Evolutionary conservation across 2,113 vertebrate genomes (phyloP), one percentile per base, ranked within the genome.

Genomic region (Zosterops pallidus): DNA sequence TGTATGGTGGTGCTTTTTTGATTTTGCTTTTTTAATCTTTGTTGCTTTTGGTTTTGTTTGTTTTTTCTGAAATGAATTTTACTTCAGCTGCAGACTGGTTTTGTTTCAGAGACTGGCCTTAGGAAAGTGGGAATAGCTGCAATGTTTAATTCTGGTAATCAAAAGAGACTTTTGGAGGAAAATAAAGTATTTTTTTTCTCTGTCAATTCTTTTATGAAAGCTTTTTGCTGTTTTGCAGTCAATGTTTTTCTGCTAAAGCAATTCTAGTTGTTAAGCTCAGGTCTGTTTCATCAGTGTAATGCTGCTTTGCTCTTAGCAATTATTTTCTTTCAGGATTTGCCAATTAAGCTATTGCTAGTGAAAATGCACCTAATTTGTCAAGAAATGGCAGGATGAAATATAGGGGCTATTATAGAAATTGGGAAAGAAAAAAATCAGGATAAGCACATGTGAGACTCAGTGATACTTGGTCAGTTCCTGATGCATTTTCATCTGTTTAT

Each of bases 301-400:
- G 53, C 91, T 77, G 70, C 55, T 95, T 91, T 83, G 59, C 74
- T 91, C 41, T 65, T 80, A 91, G 75, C 89, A 88, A 92, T 95
- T 95, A 87, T 83, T 95, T 96, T 90, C 75, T 94, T 83, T 91
- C 56, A 70, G 50, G 67, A 35, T 91, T 94, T 96, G 67, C 87
- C 93, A 95, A 44, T 94, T 94, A 96, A 95, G 78, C 70, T 79
- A 39, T 44, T 22, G 33, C 63, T 90, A 52, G 67, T 83, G 63
- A 94, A 95, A 94, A 87, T 65, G 68, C 71, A 74, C 86, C 79
- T 95, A 87, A 94, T 94, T 94, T 95, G 69, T 94, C 78, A 87
- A 87, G 67, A 85, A 85, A 85, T 80, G 75, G 37, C 67, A 88
- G 70, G 57, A 92, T 95, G 78, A 95, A 91, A 79, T 92, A 92